A percentile compares a stretch with the other conserved stretches of the same genome.
These are phyloP conservation scores for Nothobranchius kuhntae DNA, from an alignment of 2,113 vertebrate species.

Conservation along the genomic window DNA sequence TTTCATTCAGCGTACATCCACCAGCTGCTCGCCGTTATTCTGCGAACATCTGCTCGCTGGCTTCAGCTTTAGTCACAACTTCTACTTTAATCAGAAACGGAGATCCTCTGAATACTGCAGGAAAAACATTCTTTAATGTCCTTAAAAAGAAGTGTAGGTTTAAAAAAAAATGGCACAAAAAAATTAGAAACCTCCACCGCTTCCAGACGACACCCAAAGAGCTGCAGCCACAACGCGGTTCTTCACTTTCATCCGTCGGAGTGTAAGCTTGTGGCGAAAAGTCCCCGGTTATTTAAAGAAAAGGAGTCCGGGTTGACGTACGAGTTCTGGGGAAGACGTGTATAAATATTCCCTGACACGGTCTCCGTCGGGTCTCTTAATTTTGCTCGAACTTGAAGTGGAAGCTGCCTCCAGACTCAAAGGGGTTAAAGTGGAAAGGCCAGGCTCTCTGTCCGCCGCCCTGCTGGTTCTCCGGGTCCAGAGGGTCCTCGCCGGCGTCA, in stretches of 20 bases:
- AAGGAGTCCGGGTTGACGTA: conserved; percentile 32
- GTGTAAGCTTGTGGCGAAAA: neutral
- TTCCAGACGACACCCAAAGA: neutral
- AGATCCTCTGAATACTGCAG: conserved; percentile 34
- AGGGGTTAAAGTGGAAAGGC: conserved; percentile 86
- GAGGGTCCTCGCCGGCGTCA: conserved; percentile 83
- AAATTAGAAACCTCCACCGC: conserved; percentile 1
- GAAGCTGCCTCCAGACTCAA: conserved; percentile 83
- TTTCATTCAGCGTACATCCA: no score
- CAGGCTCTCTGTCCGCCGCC: conserved; percentile 76
- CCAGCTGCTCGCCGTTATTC: no score
- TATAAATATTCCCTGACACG: neutral
- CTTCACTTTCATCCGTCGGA: neutral
- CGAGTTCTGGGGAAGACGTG: conserved; percentile 37
- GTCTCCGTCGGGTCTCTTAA: conserved; percentile 54
- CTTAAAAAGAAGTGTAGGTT: conserved; percentile 21
- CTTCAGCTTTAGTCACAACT: no score
- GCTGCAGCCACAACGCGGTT: neutral
- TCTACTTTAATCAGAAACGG: no score
- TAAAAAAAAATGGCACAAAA: conserved; percentile 58
- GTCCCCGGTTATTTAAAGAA: conserved; percentile 9
- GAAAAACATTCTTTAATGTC: conserved; percentile 23
- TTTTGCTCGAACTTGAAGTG: conserved; percentile 87
- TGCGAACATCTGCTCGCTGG: no score
- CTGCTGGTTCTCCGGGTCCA: conserved; percentile 86